These are phyloP conservation scores for Eupithecia centaureata DNA, from an alignment of 2,888 invertebrate species.

Conservation along the genomic window DNA sequence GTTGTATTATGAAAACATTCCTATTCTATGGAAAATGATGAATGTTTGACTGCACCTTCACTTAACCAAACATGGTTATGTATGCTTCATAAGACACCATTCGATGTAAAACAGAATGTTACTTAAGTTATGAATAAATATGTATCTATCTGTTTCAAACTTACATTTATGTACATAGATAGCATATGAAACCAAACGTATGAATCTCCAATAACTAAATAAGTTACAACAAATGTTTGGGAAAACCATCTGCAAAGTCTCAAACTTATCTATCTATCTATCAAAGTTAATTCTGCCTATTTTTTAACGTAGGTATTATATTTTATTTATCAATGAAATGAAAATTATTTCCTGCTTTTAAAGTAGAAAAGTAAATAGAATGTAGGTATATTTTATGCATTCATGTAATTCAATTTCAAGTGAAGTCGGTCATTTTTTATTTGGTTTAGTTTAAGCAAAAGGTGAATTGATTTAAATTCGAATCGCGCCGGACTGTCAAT, in stretches of 20 bases:
- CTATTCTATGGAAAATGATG: conserved; percentile 53
- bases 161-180: no score
- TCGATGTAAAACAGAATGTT: neutral
- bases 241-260: no score
- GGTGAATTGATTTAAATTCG: neutral
- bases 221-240: neutral
- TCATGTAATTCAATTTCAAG: neutral
- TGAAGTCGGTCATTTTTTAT: neutral
- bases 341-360: no score
- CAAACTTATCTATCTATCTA: no score
- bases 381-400: neutral
- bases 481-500: no score
- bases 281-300: no score
- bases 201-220: neutral
- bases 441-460: neutral
- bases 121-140: no score
- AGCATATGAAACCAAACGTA: no score
- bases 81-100: neutral
- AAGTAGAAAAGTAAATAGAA: no score
- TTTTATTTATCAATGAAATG: neutral
- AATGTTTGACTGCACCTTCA: conserved; percentile 26
- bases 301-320: neutral
- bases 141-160: no score
- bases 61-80: neutral
- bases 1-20: conserved; percentile 60